Conservation (phyloP, 2,888 invertebrate genomes). For the Chymomyza fuscimana region DNA sequence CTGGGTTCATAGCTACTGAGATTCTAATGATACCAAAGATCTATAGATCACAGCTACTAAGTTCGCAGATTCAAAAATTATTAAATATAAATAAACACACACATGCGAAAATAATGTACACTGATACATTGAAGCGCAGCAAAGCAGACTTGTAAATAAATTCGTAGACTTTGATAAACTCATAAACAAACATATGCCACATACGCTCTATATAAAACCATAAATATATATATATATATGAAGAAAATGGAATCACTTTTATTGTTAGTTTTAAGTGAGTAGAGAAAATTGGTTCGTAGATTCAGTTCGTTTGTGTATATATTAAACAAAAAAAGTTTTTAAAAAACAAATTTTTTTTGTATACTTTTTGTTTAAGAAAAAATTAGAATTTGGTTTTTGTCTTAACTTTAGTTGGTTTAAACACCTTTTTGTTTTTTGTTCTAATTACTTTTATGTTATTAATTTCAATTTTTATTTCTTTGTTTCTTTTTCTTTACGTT, state of each 20-base stretch:
- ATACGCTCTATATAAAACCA: not conserved
- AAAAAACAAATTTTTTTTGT: no score
- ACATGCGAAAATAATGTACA: not conserved
- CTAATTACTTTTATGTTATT: slow-evolving; percentile 57
- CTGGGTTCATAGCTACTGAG: no score
- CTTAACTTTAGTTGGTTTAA: slow-evolving; percentile 16
- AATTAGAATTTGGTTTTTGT: slow-evolving; percentile 15
- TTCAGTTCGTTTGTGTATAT: not conserved
- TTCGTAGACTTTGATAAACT: not conserved
- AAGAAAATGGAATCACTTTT: slow-evolving; percentile 23
- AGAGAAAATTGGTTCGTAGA: slow-evolving; percentile 44
- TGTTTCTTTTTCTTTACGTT: slow-evolving; percentile 64
- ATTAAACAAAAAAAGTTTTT: no score
- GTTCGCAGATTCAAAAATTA: no score
- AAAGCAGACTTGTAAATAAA: not conserved
- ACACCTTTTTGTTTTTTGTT: slow-evolving; percentile 20
- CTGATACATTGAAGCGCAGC: not conserved
- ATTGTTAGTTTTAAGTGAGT: slow-evolving; percentile 49
- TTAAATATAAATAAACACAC: not conserved
- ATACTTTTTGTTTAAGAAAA: slow-evolving; percentile 8
- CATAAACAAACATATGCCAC: not conserved
- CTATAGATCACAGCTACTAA: no score
- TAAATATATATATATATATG: not conserved
- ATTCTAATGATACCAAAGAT: no score
- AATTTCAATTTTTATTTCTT: slow-evolving; percentile 62